A percentile compares a stretch with the other conserved stretches of the same genome.
Evolutionary conservation across 2,797 vertebrate species (phyloP).

Genomic region (Trichosurus vulpecula): DNA sequence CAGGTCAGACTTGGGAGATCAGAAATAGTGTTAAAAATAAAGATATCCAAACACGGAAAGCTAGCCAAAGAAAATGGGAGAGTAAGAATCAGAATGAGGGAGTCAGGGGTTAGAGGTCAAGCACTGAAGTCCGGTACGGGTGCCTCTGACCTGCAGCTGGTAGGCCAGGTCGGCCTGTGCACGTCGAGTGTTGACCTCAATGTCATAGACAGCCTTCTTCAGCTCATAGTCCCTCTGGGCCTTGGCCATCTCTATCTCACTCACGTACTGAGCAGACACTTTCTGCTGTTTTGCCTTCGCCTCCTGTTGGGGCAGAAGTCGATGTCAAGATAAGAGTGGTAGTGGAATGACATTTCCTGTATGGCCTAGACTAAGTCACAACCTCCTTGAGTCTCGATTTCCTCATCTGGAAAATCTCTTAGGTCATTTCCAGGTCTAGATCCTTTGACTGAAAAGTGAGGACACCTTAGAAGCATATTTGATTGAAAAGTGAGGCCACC

Average conservation of each 20-base stretch:
- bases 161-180: conserved; percentile 96
- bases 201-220: conserved; percentile 93
- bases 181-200: conserved; percentile 94
- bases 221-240: conserved; percentile 94
- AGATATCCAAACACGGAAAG: neutral
- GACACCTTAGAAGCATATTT: neutral
- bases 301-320: conserved; percentile 83
- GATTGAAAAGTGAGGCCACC: neutral
- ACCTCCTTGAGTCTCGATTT: neutral
- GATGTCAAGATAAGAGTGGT: neutral
- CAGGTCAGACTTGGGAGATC: neutral
- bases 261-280: conserved; percentile 93
- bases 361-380: neutral
- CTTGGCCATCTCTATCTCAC: conserved; percentile 97
- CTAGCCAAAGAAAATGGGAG: neutral
- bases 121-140: neutral
- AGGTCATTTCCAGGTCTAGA: neutral
- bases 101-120: neutral
- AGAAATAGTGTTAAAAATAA: neutral
- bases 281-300: conserved; percentile 94
- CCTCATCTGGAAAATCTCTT: neutral
- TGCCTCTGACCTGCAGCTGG: conserved; percentile 91
- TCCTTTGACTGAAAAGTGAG: neutral
- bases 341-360: neutral
- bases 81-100: neutral